These are phyloP conservation scores for Adineta ricciae DNA, from an alignment of 2,888 invertebrate genomes.

Conservation along the genomic window DNA sequence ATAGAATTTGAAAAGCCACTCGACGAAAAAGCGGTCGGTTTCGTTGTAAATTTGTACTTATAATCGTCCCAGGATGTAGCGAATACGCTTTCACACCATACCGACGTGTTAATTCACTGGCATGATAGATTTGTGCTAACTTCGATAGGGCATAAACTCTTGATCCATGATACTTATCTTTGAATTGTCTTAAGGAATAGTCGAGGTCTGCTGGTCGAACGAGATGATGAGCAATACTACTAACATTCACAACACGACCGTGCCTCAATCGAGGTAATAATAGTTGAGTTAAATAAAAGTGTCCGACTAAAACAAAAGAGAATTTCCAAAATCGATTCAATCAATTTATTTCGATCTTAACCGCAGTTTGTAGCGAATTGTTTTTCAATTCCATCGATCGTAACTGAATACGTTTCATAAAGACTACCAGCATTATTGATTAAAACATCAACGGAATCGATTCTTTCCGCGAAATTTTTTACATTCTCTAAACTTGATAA, in stretches of 20 bases:
- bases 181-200: background rate
- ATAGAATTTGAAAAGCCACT: too few species aligned
- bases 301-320: background rate
- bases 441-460: background rate
- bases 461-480: background rate
- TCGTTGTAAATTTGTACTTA: background rate
- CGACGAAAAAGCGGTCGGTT: too few species aligned
- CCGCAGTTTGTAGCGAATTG: background rate
- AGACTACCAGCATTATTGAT: background rate
- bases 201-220: background rate
- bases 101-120: background rate
- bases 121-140: conserved; percentile 10
- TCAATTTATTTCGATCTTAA: background rate
- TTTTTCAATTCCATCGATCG: background rate
- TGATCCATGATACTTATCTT: background rate
- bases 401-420: background rate
- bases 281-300: conserved; percentile 5
- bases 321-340: background rate
- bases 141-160: background rate
- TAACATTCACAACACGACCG: background rate
- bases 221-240: background rate
- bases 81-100: conserved; percentile 12
- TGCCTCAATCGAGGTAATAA: background rate
- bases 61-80: background rate
- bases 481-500: background rate